Evolutionary conservation across 2,888 invertebrate species (phyloP), one percentile per base, ranked within the genome.

Genomic region (Apamea anceps): DNA sequence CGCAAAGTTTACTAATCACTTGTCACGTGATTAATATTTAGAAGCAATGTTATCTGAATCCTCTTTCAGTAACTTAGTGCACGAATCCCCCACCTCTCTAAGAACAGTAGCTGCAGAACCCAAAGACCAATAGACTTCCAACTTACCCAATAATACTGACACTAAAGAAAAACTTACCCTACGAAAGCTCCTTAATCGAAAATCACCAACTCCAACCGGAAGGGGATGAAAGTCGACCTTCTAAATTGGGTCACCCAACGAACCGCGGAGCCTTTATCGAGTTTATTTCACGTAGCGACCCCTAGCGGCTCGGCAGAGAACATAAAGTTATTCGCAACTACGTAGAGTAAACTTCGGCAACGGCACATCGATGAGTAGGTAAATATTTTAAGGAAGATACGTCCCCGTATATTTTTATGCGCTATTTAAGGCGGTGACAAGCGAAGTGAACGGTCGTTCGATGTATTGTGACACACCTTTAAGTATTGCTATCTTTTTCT

Each of bases 211-310:
- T 87, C 74, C n/a, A 70, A 76, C 74, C 67, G 85, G 83, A 81
- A 88, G 65, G 42, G 80, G 81, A 88, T 76, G 77, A 84, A 84
- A 83, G 78, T 80, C 85, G 90, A 89, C 91, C 91, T 89, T 82
- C 84, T 75, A 88, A 93, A 93, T 90, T 92, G 91, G 91, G 93
- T 91, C 92, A 92, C 78, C 85, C 90, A 90, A 91, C 90, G 90
- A 91, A 83, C 89, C 91, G 87, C 84, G 85, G 89, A 88, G 60
- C 79, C 80, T 88, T 85, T 81, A 80, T 80, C 79, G 81, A 81
- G 85, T 87, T 88, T 87, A 87, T 88, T 81, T 80, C 79, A 77
- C 81, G 81, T 73, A 68, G 76, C 79, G 82, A 81, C 86, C 84
- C 80, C 88, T 77, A 54, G 73, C 76, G 76, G 82, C 67, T 63